Evolutionary conservation across 2,797 vertebrate genomes (phyloP).

Genomic region (Petrocephalus schoutedeni): DNA sequence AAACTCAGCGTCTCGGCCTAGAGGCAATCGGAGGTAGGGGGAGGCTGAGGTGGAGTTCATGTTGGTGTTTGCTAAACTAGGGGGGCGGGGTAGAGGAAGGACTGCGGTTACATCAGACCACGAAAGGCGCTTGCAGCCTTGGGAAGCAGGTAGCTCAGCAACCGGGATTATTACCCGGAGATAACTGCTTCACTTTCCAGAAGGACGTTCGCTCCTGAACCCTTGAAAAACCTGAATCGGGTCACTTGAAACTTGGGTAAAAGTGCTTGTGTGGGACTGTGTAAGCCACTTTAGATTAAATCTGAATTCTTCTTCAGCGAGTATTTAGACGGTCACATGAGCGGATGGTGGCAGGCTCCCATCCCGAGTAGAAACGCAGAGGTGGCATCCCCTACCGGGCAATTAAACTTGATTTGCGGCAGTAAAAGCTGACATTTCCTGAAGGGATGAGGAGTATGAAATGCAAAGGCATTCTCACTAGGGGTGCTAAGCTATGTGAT

Average conservation of each 20-base stretch:
- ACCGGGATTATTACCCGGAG: not conserved
- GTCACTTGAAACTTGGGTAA: not conserved
- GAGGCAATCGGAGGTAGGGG: not conserved
- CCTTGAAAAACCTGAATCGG: not conserved
- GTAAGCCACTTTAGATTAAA: not conserved
- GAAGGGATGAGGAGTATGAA: not conserved
- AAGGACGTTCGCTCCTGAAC: not conserved
- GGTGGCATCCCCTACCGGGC: not conserved
- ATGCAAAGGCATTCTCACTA: not conserved
- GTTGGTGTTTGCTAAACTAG: not conserved
- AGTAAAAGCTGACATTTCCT: constrained; percentile 5
- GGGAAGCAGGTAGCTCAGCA: not conserved
- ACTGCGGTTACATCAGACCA: not conserved
- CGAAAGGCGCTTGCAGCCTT: not conserved
- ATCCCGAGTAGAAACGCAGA: not conserved
- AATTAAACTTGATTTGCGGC: not conserved
- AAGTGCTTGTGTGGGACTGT: not conserved
- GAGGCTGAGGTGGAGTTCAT: not conserved
- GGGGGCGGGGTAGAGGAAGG: not conserved
- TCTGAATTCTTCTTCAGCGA: not conserved
- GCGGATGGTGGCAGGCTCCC: not conserved
- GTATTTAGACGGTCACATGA: not conserved
- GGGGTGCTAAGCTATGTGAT: not conserved
- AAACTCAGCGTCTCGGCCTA: not conserved
- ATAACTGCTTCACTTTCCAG: not conserved